Evolutionary conservation across 2,797 vertebrate species (phyloP).

Genomic region (Aphelocoma californica): DNA sequence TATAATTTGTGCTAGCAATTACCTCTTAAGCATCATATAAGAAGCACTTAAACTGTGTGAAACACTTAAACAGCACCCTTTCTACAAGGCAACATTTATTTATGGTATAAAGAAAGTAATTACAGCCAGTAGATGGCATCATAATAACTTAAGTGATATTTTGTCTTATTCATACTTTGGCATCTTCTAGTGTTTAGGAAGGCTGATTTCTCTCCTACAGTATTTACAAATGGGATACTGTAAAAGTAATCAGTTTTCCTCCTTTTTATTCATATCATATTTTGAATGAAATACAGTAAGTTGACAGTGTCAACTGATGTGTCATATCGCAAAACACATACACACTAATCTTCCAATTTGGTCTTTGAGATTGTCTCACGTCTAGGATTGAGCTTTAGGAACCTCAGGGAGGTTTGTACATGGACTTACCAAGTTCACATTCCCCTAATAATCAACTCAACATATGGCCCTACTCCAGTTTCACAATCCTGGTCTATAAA

Average conservation of each 20-base stretch:
- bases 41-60: background rate
- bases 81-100: background rate
- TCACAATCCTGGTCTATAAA: background rate
- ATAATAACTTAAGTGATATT: slow-evolving; percentile 67
- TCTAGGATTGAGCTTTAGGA: background rate
- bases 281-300: background rate
- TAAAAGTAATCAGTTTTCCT: background rate
- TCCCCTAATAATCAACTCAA: background rate
- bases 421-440: too few relatives aligned
- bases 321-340: background rate
- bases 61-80: background rate
- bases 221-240: background rate
- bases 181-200: background rate
- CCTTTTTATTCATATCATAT: background rate
- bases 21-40: background rate
- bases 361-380: background rate
- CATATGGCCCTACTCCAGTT: background rate
- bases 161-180: background rate
- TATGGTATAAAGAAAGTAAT: slow-evolving; percentile 20
- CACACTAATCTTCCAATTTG: background rate
- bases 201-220: background rate
- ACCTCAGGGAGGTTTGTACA: background rate
- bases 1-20: background rate
- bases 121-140: slow-evolving; percentile 78
- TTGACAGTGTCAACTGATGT: background rate